Evolutionary conservation across 2,888 invertebrate species (phyloP), one percentile per base, ranked within the genome.

Genomic region (Metellina segmentata): DNA sequence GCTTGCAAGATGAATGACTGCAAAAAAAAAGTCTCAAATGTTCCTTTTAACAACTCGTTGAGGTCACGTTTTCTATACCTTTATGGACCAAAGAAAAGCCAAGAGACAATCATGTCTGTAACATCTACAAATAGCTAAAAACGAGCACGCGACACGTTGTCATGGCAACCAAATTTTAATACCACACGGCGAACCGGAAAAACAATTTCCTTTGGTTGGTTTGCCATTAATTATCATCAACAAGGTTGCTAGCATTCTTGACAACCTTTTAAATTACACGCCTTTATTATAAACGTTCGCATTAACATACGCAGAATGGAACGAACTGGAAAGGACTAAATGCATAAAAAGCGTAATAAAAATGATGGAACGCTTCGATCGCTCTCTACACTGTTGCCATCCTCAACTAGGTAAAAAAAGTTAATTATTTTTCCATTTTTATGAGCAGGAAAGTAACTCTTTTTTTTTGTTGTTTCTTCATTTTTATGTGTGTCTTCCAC

Each of bases 351-450:
- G 85, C 81, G 85, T 87, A 91, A 90, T 90, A 86, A 91, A 87
- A 91, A 86, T 87, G 91, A 91, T 87, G 91, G 81, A 91, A 87
- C 70, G 82, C 77, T 69, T 69, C 85, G 49, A 34, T 51, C 53
- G 83, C 51, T 61, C 48, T 81, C 79, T 75, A 34, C 69, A 87
- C 69, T 81, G 91, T 87, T 90, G 89, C 89, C 89, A 90, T 90
- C 87, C 20, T 86, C 75, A 81, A 81, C 86, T 74, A 81, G 77
- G 74, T 77, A 81, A 85, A 86, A 82, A 81, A 90, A 86, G 90
- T 91, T 91, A 91, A 91, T 91, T 91, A 91, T 86, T 91, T 86
- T 91, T 87, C 86, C 86, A 81, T 82, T 82, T 91, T 91, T 87
- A 91, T 61, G 91, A 91, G 91, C 86, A 72, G 9, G 78, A 77